Percentiles rank a stretch among this genome's conserved stretches.
Conservation (phyloP, 1,140 invertebrate genomes). For the Capitella teleta region DNA sequence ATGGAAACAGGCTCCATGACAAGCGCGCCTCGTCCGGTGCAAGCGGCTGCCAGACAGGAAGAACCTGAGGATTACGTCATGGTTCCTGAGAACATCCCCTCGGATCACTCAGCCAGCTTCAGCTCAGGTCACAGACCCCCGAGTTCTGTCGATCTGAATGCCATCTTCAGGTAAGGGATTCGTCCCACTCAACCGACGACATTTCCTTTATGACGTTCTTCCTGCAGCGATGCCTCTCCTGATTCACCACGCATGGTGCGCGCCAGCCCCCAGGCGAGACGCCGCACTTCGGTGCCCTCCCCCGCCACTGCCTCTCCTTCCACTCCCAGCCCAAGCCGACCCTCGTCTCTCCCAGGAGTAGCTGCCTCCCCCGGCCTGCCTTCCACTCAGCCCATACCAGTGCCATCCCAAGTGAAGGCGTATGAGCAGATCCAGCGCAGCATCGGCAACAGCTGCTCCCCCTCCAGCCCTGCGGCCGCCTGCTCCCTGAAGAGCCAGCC, state of each 20-base stretch:
- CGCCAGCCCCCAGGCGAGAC: not conserved
- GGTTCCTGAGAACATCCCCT: conserved; percentile 27
- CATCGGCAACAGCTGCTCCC: conserved; percentile 2
- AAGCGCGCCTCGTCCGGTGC: not conserved
- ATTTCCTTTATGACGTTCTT: not conserved
- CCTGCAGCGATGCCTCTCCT: conserved; percentile 1
- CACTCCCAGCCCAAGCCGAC: conserved; percentile 17
- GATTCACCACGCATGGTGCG: not conserved
- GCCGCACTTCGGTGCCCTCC: not conserved
- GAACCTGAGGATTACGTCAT: conserved; percentile 38
- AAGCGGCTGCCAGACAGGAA: too few species aligned
- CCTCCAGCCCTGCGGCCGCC: not conserved
- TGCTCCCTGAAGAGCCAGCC: too few species aligned
- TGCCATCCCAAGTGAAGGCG: conserved; percentile 56
- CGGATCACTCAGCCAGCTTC: conserved; percentile 2
- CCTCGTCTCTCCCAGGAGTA: conserved; percentile 22
- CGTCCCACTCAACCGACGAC: not conserved
- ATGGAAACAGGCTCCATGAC: not conserved
- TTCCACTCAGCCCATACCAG: conserved; percentile 56
- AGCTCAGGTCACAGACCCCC: not conserved
- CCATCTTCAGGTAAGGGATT: conserved; percentile 1
- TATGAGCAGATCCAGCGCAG: conserved; percentile 42
- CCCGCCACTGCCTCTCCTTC: not conserved
- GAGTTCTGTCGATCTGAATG: conserved; percentile 1
- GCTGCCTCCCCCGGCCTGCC: not conserved